These are phyloP conservation scores for Drosophila willistoni DNA, from an alignment of 1,140 invertebrate genomes.

Conservation along the genomic window DNA sequence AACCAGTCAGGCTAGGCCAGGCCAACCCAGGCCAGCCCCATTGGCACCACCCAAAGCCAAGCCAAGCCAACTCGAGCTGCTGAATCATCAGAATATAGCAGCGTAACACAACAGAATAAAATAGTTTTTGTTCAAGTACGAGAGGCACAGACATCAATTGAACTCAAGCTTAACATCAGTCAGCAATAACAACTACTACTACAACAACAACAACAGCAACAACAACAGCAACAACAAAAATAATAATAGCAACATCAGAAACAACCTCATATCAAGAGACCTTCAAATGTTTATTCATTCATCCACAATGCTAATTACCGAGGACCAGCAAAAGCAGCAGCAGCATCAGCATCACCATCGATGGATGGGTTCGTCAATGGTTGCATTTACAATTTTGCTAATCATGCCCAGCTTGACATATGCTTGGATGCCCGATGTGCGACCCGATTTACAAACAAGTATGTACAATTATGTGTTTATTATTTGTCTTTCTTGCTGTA, in stretches of 20 bases:
- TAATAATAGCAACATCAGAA: constrained; percentile 6
- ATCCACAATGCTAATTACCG: constrained; percentile 32
- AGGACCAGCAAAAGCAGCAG: constrained; percentile 12
- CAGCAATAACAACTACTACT: constrained; percentile 32
- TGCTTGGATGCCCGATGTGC: constrained; percentile 82
- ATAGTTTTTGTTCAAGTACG: constrained; percentile 43
- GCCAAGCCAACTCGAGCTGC: constrained; percentile 26
- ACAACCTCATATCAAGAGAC: constrained; percentile 42
- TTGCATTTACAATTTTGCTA: constrained; percentile 19
- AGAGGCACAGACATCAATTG: constrained; percentile 44
- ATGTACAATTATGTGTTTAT: constrained; percentile 67
- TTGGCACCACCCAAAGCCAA: constrained; percentile 56
- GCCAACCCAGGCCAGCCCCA: constrained; percentile 57
- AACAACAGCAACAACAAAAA: constrained; percentile 27
- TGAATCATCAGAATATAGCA: constrained; percentile 48
- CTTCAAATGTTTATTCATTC: constrained; percentile 54
- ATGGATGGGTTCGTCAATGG: background rate
- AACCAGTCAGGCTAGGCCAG: constrained; percentile 61
- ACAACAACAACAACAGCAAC: constrained; percentile 20
- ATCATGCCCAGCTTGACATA: constrained; percentile 1
- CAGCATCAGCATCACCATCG: constrained; percentile 27
- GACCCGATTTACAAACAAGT: constrained; percentile 80
- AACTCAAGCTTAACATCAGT: constrained; percentile 28
- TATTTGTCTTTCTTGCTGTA: constrained; percentile 19
- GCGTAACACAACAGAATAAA: constrained; percentile 29